Base-by-base conservation (phyloP, 2,797 vertebrate species). In the Phoebastria nigripes region DNA sequence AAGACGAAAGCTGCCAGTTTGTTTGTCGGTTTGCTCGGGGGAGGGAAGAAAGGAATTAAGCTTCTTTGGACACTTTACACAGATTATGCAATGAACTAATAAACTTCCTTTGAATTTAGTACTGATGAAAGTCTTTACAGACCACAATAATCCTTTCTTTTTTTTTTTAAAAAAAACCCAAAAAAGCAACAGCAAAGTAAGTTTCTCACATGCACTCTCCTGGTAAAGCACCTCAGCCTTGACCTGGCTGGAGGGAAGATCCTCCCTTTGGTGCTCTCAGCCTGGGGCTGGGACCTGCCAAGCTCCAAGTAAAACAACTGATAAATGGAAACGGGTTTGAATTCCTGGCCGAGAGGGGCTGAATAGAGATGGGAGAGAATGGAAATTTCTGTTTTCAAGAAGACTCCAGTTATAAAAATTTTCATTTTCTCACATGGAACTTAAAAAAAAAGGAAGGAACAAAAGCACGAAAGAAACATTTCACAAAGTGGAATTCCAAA, bases 11-110 rank as follows among this genome's bases (percentile, higher is more conserved):
- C 66, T 93, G 79, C 52, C 83, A 54, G 83, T 46, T 87, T 92
- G 63, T 90, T 78, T 76, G 83, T 84, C 0, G 0, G 52, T 78
- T 90, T 89, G 79, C 91, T 91, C 41, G 6, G 39, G 85, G 82
- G 54, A 94, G 54, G 39, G 35, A 93, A 78, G 84, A 81, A 55
- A 86, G 49, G 72, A 93, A 88, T 96, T 96, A 93, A 96, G 79
- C 83, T 90, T 83, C 87, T 96, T 90, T 87, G 82, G 91, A 84
- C 86, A 77, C 83, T 90, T 95, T 80, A 85, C 90, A 81, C 74
- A 71, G 41, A 77, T 95, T 95, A 82, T 54, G 55, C 37, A 94
- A 54, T 66, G 61, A 94, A 74, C 42, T 91, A 95, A 95, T 86
- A 92, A 93, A 87, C n/a, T 62, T 66, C 31, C 33, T 91, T 94